Percentiles rank a stretch among this genome's conserved stretches.
Evolutionary conservation across 2,888 invertebrate genomes (phyloP).

Genomic region (Coecobrya sp.): DNA sequence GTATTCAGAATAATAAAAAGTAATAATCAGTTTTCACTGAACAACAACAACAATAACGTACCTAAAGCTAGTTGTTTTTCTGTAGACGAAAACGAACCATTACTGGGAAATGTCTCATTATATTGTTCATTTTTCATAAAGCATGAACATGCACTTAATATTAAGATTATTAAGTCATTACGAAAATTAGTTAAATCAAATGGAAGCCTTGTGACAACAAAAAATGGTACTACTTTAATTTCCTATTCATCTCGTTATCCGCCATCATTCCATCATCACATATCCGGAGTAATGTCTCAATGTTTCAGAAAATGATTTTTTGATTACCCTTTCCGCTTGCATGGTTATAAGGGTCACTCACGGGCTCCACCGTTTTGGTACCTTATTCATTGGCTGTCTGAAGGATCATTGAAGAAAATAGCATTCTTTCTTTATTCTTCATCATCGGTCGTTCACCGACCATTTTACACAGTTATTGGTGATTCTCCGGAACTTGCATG

Average conservation of each 20-base stretch:
- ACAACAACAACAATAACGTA: too few relatives aligned
- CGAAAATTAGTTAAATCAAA: neutral
- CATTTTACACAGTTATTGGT: neutral
- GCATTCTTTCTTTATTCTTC: neutral
- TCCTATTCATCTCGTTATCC: constrained; percentile 7
- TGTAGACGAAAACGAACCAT: too few relatives aligned
- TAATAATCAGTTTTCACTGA: too few relatives aligned
- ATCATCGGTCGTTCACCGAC: constrained; percentile 47
- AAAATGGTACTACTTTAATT: constrained; percentile 14
- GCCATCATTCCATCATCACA: neutral
- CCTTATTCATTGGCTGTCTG: neutral
- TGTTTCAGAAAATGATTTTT: neutral
- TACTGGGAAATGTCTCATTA: too few relatives aligned
- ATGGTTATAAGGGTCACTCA: constrained; percentile 1
- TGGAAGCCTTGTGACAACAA: neutral
- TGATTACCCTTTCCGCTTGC: constrained; percentile 16
- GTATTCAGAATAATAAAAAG: too few relatives aligned
- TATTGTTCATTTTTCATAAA: too few relatives aligned
- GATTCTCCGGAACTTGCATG: neutral
- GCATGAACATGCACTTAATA: too few relatives aligned
- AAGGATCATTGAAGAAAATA: too few relatives aligned
- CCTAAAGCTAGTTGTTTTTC: too few relatives aligned
- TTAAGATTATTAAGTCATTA: too few relatives aligned
- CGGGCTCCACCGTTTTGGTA: neutral
- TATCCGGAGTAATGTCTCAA: neutral